Evolutionary conservation across 2,888 invertebrate species (phyloP), one percentile per base, ranked within the genome.

Genomic region (Maniola hyperantus): DNA sequence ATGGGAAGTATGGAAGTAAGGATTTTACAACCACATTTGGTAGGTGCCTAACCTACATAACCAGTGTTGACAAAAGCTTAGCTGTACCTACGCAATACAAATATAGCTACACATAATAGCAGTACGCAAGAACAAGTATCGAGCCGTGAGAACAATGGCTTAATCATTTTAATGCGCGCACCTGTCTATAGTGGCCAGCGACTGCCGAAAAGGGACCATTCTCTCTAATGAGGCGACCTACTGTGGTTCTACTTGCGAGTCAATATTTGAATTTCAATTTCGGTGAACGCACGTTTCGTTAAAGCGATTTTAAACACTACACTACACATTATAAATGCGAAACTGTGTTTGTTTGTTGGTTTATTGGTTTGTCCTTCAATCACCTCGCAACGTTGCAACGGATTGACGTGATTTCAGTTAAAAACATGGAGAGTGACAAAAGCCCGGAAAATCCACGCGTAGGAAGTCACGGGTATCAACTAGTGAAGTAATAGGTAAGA

Each of bases 91-190:
- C 18, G 5, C 15, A 34, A 6, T 26, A 26, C 8, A 6, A 11
- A 20, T 55, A 48, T 2, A 48, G 18, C 18, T 13, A 10, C n/a
- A 57, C 13, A 18, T 26, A 8, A 44, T 46, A 59, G 26, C 18
- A 5, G 44, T 42, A 42, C 50, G 51, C 51, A 51, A 62, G 44
- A 62, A 53, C 62, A 44, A 44, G 62, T 53, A 62, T 42, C 26
- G 53, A 54, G 53, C 55, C 61, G 64, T 61, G 67, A 64, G 69
- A 69, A 69, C 69, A 69, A 69, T 69, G 64, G 57, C 69, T 67
- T 69, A 61, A 69, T 69, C 67, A 64, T 61, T 64, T 67, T 67
- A 67, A 61, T 65, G n/a, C 51, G 62, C 62, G 42, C 62, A 62
- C 62, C 62, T 62, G 62, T 62, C 62, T 13, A 44, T 13, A 44